These are phyloP conservation scores for Semibalanus balanoides DNA, from an alignment of 1,140 invertebrate species.

Conservation along the genomic window DNA sequence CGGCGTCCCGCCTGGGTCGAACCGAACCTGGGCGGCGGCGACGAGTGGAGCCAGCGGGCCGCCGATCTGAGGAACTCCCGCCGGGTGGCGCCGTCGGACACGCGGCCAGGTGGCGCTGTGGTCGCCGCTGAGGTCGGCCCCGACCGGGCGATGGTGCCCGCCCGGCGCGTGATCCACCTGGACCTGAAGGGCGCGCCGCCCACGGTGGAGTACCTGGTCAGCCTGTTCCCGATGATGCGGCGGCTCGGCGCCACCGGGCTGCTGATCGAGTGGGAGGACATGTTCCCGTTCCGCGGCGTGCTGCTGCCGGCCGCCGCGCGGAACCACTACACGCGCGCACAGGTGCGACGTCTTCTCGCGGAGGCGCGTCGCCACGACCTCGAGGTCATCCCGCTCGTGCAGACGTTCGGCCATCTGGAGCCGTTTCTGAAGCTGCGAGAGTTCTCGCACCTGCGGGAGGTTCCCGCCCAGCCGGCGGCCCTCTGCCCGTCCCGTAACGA, in stretches of 20 bases:
- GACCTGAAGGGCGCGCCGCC: constrained; percentile 84
- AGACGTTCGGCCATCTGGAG: constrained; percentile 92
- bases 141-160: constrained; percentile 14
- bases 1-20: not conserved
- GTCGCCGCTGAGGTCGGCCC: constrained; percentile 3
- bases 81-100: constrained; percentile 7
- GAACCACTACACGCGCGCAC: constrained; percentile 57
- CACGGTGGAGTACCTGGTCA: constrained; percentile 44
- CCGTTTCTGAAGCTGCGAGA: constrained; percentile 68
- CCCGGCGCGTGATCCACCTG: constrained; percentile 49
- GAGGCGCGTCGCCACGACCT: constrained; percentile 49
- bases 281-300: constrained; percentile 75
- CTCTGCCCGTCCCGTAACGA: constrained; percentile 63
- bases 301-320: constrained; percentile 50
- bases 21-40: too few relatives aligned
- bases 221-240: constrained; percentile 57
- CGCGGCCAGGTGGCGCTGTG: not conserved
- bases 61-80: constrained; percentile 16
- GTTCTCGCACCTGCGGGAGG: constrained; percentile 61
- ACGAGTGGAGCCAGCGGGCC: constrained; percentile 6
- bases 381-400: constrained; percentile 78
- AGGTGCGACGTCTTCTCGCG: constrained; percentile 48
- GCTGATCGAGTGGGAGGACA: constrained; percentile 92
- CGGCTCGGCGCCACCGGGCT: constrained; percentile 46
- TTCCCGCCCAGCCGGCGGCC: constrained; percentile 56